Evolutionary conservation across 2,888 invertebrate species (phyloP).

Genomic region (Heliconius ismenius): DNA sequence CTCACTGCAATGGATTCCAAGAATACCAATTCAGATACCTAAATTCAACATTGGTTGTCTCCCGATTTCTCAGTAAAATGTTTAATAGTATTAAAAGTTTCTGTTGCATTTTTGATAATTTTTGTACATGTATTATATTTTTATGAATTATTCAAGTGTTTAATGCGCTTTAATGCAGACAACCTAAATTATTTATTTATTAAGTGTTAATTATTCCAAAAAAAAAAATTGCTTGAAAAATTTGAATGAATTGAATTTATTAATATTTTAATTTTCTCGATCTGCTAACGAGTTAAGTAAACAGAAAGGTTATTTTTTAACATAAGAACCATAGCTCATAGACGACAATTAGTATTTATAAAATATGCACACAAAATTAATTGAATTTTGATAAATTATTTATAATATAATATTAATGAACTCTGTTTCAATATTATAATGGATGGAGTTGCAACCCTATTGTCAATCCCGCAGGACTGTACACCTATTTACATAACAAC

Average conservation of each 20-base stretch:
- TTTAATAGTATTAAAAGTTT: neutral
- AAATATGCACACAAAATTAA: no score
- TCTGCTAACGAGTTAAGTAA: no score
- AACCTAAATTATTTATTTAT: no score
- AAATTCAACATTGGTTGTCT: neutral
- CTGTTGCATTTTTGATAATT: neutral
- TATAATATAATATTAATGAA: neutral
- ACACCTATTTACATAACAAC: conserved; percentile 68
- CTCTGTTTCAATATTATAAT: neutral
- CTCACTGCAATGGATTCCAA: neutral
- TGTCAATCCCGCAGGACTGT: conserved; percentile 36
- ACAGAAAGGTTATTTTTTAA: no score
- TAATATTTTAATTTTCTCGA: no score
- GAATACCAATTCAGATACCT: neutral
- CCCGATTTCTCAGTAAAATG: neutral
- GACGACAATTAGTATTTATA: no score
- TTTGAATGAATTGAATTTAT: no score
- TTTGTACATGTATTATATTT: neutral
- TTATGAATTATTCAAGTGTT: no score
- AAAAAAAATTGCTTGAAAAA: no score
- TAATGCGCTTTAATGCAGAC: no score
- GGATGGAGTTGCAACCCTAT: conserved; percentile 4
- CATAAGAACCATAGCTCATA: neutral
- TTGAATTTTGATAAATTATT: neutral
- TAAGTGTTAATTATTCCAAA: no score